Evolutionary conservation across 2,113 vertebrate genomes (phyloP), one percentile per base, ranked within the genome.

Genomic region (Siphamia tubifer): DNA sequence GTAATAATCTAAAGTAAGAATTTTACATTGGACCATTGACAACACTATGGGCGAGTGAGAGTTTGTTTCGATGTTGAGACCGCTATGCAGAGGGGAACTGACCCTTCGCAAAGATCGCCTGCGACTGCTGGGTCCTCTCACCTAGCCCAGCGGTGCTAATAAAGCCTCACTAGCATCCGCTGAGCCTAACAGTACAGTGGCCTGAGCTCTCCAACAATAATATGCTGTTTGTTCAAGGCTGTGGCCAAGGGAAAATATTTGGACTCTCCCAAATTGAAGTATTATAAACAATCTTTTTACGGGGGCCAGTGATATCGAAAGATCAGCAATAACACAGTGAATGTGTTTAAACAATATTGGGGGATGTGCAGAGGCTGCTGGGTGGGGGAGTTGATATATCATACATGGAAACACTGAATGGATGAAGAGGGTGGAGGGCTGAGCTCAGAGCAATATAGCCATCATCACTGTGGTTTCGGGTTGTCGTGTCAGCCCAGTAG

Each of bases 201-300:
- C 53, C 79, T 31, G 47, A 65, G 81, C 53, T 72, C 58, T 90
- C 89, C 79, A 90, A 92, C 82, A 89, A 92, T 85, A 92, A 90
- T 70, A 89, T 3, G 36, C 72, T 83, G 91, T 90, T 92, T 91
- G 85, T 88, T 91, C 68, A 89, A 92, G 82, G 79, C 84, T 81
- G 68, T 62, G 74, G 84, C 87, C 84, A 79, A 83, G 72, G 64
- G 71, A 83, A 89, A 90, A 92, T 93, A 92, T 93, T 93, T 91
- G 77, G 84, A 90, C 81, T 91, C 81, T 86, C 71, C 83, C 60
- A 87, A 91, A 89, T 83, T 88, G 76, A 91, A 85, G 74, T 85
- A 90, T 87, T 91, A 68, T 79, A 90, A 92, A 91, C 85, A 92
- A 81, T 83, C 66, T 83, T 87, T 79, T 90, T 82, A 81, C 76